Base-by-base conservation (phyloP, 2,797 vertebrate species). In the Mallotus villosus region DNA sequence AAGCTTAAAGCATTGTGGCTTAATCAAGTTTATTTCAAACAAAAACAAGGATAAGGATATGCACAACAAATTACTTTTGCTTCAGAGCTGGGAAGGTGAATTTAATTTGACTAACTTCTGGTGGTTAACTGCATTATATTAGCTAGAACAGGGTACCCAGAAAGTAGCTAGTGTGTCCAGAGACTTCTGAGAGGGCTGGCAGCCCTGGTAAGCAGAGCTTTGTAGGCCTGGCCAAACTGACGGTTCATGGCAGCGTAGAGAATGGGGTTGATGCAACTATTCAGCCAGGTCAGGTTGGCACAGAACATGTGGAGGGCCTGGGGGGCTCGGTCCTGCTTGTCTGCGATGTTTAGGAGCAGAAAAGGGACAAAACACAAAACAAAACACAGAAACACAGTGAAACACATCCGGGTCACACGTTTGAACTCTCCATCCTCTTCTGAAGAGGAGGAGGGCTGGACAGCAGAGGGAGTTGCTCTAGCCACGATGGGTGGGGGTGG, bases 281-380 rank as follows among this genome's bases (percentile, higher is more conserved):
- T 97, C 65, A 97, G 91, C 95, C 96, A 97, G 27, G 94, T 96
- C 70, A 97, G 90, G 84, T 97, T 97, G 58, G 94, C 94, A 7
- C 92, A 92, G 41, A 97, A 84, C 95, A 96, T 95, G 80, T 97
- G 95, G 60, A 93, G 51, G 0, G 93, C 81, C n/a, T 86, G 93
- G 0, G 95, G 95, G 5, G 94, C 93, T 0, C 57, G 79, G 67
- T 84, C 91, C 0, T 53, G 72, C 69, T 92, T 91, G 71, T 96
- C 95, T 0, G 86, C 85, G 29, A 95, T 94, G 82, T 96, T 96
- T 68, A 97, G 82, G 51, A 96, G 66, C 67, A 95, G 53, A 83
- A 96, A 97, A 1, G 95, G 95, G 0, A 87, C 92, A 24, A 95
- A 97, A 74, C 94, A 94, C 68, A 93, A 83, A 4, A 92, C 86